Conservation (phyloP, 2,888 invertebrate species). For the Melieria crassipennis region DNA sequence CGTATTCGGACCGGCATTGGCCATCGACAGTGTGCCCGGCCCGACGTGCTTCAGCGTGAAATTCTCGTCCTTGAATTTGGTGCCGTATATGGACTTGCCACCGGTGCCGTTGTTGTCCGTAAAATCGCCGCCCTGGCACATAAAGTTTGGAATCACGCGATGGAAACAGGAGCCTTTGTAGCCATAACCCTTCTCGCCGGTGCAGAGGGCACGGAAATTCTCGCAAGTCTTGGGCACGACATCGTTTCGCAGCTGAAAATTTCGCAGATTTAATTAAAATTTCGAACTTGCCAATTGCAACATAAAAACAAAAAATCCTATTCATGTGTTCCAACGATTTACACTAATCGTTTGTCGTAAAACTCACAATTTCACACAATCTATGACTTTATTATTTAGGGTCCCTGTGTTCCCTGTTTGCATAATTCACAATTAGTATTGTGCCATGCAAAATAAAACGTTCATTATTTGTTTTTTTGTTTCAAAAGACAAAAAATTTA, state of each 20-base stretch:
- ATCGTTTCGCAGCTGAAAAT: constrained; percentile 80
- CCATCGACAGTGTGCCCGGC: constrained; percentile 91
- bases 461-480: too few species aligned
- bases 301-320: neutral
- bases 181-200: constrained; percentile 90
- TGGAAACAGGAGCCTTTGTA: constrained; percentile 92
- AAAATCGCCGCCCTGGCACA: constrained; percentile 95
- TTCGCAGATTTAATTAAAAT: constrained; percentile 4
- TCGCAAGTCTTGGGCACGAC: constrained; percentile 92
- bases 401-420: too few species aligned
- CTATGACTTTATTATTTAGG: too few species aligned
- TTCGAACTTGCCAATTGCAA: constrained; percentile 1
- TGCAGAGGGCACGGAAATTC: constrained; percentile 94
- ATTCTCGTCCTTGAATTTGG: constrained; percentile 94
- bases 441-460: too few species aligned
- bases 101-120: constrained; percentile 92
- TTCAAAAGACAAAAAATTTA: too few species aligned
- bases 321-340: too few species aligned
- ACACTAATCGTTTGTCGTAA: too few species aligned
- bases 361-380: too few species aligned
- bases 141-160: constrained; percentile 93
- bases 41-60: constrained; percentile 91
- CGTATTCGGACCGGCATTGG: constrained; percentile 91
- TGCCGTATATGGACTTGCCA: constrained; percentile 94
- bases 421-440: too few species aligned